Evolutionary conservation across 2,888 invertebrate genomes (phyloP), one percentile per base, ranked within the genome.

Genomic region (Pharmacophagus antenor): DNA sequence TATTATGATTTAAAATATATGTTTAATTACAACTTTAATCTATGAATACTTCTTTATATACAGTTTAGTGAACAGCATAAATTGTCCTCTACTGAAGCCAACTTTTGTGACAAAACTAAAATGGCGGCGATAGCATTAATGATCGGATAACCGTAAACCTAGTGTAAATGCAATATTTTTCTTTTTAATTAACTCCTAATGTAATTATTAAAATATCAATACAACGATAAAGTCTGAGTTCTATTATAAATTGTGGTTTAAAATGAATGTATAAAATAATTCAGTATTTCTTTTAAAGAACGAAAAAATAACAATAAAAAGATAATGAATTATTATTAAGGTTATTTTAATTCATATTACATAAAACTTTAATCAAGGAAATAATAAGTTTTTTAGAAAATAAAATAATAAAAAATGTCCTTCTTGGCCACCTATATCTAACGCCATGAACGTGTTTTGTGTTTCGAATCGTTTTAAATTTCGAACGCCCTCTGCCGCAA

Each of bases 401-500:
- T 51, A 21, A 31, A 47, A 37, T 27, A 7, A 48, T 22, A 17
- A 51, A 25, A 47, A 44, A 22, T 52, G n/a, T 53, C 42, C 46
- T 55, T 56, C 42, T 57, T 61, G 61, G 61, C 61, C 61, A 61
- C 21, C 51, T 41, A 56, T 50, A 53, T 27, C n/a, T 48, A 44
- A 54, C 44, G 51, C 37, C 20, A 51, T 46, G 20, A 56, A 46
- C 31, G 22, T 25, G 41, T 58, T 76, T 78, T 66, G 73, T 74
- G 73, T 83, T 80, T 79, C 74, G 79, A 82, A 80, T 69, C 64
- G 63, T 64, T 85, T 90, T 79, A 74, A 87, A 88, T 79, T 86
- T 80, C 66, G 88, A 89, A 88, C 88, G 88, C 88, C 86, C 84
- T 82, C 88, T 90, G 70, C 73, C 79, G 80, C 76, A 79, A 73